A percentile compares a stretch with the other conserved stretches of the same genome.
phyloP scores from a whole-genome alignment of 1,140 invertebrate species.

The Psilanteris sp. region DNA sequence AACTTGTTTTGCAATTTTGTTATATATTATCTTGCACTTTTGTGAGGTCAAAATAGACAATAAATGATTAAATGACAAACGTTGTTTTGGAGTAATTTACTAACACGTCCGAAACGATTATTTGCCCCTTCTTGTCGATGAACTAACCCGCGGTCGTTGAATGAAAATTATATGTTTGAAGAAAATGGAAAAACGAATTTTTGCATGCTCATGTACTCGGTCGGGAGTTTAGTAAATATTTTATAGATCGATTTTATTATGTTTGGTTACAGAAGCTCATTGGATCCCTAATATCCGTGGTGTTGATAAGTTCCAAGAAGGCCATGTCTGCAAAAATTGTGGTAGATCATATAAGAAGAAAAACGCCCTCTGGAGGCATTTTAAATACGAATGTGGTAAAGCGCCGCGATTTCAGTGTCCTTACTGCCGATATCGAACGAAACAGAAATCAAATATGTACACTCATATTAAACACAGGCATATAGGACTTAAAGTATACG shows the following conservation, averaged over 20 bases:
- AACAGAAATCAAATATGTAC: constrained; percentile 58
- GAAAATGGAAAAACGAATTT: neutral
- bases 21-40: too few species aligned
- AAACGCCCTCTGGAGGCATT: constrained; percentile 79
- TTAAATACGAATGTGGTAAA: constrained; percentile 85
- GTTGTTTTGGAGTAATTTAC: constrained; percentile 16
- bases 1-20: too few species aligned
- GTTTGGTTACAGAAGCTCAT: constrained; percentile 55
- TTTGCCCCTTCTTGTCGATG: neutral
- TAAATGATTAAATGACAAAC: constrained; percentile 11
- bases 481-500: constrained; percentile 39
- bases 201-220: constrained; percentile 8
- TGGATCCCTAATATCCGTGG: constrained; percentile 19
- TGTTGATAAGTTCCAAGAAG: constrained; percentile 13
- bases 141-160: too few species aligned
- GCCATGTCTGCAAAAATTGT: constrained; percentile 66
- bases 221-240: constrained; percentile 1
- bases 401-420: constrained; percentile 84
- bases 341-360: constrained; percentile 81
- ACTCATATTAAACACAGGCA: constrained; percentile 49
- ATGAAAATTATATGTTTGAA: constrained; percentile 5
- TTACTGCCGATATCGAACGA: constrained; percentile 71
- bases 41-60: constrained; percentile 7
- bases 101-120: neutral
- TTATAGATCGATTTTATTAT: constrained; percentile 44